A percentile compares a stretch with the other conserved stretches of the same genome.
Evolutionary conservation across 1,140 invertebrate genomes (phyloP).

Genomic region (Neodiprion virginianus): DNA sequence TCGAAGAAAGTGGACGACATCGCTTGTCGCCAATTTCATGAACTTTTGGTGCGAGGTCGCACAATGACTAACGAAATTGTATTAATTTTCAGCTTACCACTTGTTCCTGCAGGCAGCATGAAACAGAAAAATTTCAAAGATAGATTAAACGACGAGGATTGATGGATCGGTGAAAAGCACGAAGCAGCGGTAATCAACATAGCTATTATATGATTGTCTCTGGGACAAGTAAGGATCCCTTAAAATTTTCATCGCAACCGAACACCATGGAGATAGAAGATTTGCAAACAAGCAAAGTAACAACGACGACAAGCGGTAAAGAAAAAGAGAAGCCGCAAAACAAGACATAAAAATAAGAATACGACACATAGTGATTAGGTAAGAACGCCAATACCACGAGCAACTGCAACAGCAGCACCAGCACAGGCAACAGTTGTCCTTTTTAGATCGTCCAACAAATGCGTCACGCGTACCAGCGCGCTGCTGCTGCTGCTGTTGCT

Average conservation of each 20-base stretch:
- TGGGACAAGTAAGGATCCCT: too few species aligned
- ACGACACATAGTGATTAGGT: slow-evolving; percentile 23
- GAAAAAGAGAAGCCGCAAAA: slow-evolving; percentile 12
- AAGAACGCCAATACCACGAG: slow-evolving; percentile 67
- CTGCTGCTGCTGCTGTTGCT: slow-evolving; percentile 37
- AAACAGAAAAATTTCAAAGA: slow-evolving; percentile 47
- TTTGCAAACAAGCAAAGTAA: slow-evolving; percentile 24
- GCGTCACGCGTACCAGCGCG: slow-evolving; percentile 40
- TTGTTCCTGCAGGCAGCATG: slow-evolving; percentile 57
- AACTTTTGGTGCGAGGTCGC: too few species aligned
- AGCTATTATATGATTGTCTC: too few species aligned
- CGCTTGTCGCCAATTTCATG: too few species aligned
- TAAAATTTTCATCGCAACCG: not conserved
- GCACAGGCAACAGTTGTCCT: slow-evolving; percentile 69
- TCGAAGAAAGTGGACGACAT: too few species aligned
- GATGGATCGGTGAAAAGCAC: too few species aligned
- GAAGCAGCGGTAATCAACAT: too few species aligned
- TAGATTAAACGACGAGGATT: not conserved
- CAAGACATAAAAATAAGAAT: slow-evolving; percentile 17
- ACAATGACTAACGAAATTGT: not conserved
- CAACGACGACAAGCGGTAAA: slow-evolving; percentile 12
- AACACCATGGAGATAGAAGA: not conserved
- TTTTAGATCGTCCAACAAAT: slow-evolving; percentile 56
- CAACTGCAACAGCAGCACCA: slow-evolving; percentile 78
- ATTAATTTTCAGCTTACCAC: slow-evolving; percentile 47